These are phyloP conservation scores for Meriones unguiculatus DNA, from an alignment of 2,113 vertebrate genomes.

Conservation along the genomic window DNA sequence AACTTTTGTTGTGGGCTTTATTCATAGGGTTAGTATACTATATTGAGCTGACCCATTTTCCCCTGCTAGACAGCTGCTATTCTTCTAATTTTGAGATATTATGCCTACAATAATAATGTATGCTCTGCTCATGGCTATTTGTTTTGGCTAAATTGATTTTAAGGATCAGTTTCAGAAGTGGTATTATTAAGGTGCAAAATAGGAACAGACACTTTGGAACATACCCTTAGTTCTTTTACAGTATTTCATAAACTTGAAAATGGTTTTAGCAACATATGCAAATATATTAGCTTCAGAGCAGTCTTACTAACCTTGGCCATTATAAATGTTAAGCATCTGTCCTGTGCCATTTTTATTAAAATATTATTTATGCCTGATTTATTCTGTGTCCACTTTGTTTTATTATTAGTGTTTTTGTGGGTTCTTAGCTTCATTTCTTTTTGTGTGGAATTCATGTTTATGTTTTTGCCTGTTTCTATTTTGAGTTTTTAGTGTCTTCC, in stretches of 20 bases:
- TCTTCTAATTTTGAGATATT: constrained; percentile 48
- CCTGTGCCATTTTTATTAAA: neutral
- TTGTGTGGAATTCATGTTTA: neutral
- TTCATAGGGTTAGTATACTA: neutral
- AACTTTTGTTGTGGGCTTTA: neutral
- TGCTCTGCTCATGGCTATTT: neutral
- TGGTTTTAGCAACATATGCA: neutral
- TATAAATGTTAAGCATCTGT: constrained; percentile 31
- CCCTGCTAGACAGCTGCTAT: neutral
- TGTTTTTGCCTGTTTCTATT: constrained; percentile 15
- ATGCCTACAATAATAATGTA: neutral
- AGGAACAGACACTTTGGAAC: neutral
- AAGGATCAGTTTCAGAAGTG: constrained; percentile 30
- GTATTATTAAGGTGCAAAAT: neutral
- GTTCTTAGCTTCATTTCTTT: constrained; percentile 19
- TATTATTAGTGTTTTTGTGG: neutral
- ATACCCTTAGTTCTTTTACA: neutral
- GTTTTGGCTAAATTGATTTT: constrained; percentile 49
- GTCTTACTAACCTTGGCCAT: neutral
- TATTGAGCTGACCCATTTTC: neutral
- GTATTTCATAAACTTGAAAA: constrained; percentile 30
- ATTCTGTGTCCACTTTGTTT: constrained; percentile 2
- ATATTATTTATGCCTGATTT: neutral
- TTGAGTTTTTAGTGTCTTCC: neutral
- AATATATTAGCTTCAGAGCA: neutral